Evolutionary conservation across 2,113 vertebrate species (phyloP), one percentile per base, ranked within the genome.

Genomic region (Kobus ellipsiprymnus): DNA sequence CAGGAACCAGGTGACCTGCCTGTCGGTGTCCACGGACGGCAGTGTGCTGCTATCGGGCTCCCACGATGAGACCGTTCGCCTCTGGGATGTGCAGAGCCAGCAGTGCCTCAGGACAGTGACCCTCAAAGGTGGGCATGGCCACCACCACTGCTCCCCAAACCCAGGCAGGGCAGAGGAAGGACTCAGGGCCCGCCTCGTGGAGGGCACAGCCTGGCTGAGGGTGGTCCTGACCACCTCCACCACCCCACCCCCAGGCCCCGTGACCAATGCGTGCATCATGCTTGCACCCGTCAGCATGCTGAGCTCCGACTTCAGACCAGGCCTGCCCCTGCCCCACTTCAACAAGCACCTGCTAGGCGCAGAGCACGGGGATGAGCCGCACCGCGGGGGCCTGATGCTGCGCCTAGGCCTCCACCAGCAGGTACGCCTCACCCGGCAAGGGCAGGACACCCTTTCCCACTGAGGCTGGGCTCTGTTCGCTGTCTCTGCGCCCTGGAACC

Each of bases 31-130:
- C 2, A 99, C 99, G 10, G 99, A 99, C 0, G 99, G 99, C 94
- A 99, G 99, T 0, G 97, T 99, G 1, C 98, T 99, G 67, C 98
- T 99, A 7, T 99, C 99, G 0, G 99, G 99, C 88, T 99, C 99
- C 1, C 99, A 99, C 0, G 99, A 99, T 0, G 99, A 99, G 98
- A 99, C 99, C 0, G 99, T 99, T 40, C 98, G 99, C 15, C 98
- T 99, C 29, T 99, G 99, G 99, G 99, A 99, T 88, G 97, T 99
- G 87, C 99, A 99, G 90, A 99, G 99, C 98, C 99, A 99, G 97
- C 99, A 99, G 98, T 99, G 99, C 95, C 90, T 99, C 54, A 99
- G 99, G 90, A 99, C 99, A 0, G 98, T 99, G 78, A 98, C 99
- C 85, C 99, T 99, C 97, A 99, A 99, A 99, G 99, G 99, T 99